Evolutionary conservation across 2,888 invertebrate genomes (phyloP), one percentile per base, ranked within the genome.

Genomic region (Hemicrepidius hirtus): DNA sequence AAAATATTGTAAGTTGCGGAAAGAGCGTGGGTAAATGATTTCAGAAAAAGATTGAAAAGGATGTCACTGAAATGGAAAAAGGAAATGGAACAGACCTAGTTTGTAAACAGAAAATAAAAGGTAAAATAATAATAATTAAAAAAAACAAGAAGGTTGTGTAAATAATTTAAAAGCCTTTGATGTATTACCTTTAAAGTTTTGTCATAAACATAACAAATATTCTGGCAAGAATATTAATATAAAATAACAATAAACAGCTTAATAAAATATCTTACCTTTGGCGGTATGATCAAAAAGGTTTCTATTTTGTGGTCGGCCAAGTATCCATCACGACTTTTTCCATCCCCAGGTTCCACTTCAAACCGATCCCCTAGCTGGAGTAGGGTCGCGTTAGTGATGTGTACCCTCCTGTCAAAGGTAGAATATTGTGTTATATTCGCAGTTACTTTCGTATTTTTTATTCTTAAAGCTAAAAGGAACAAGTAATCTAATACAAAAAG

Each of bases 301-400:
- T 96, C 95, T 69, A 96, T 91, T 87, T 95, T 95, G 83, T 96
- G 96, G 82, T 96, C 96, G 5, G 95, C 94, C 67, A 97, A 87
- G 86, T 96, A 96, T 3, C 92, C 90, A 83, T 96, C 96, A 66
- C 96, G 89, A n/a, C 92, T 91, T 0, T 89, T 91, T 0, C 96
- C 96, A 73, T 95, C 92, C 0, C 96, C 96, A 0, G 94, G 93
- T 82, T 97, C 97, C 71, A 95, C 95, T 83, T 95, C 92, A 81
- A 95, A 97, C 80, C 93, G 91, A 74, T 92, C 94, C 18, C 92
- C 94, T 28, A 97, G 89, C 82, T 96, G 95, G 53, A 92, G 89
- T 71, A 96, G 86, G 0, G 97, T 97, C 18, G 95, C 92, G 83
- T 92, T 93, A 0, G 97, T 97, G 78, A 97, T 94, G 86, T 97